A percentile compares a stretch with the other conserved stretches of the same genome.
Conservation (phyloP, 1,140 invertebrate species). For the Radopholus similis region DNA sequence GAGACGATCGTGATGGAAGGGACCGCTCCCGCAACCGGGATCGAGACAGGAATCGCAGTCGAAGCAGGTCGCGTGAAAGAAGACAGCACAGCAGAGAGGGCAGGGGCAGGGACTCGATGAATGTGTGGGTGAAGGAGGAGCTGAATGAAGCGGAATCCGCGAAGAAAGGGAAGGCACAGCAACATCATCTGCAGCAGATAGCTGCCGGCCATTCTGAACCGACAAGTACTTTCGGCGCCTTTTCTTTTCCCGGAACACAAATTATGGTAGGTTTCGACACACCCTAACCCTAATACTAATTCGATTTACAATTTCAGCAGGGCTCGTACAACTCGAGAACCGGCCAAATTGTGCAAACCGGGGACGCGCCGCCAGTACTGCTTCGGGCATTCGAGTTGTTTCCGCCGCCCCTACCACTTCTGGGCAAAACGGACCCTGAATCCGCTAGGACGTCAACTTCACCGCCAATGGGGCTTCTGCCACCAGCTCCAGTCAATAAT, state of each 20-base stretch:
- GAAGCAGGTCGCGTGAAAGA: background rate
- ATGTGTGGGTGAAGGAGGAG: constrained; percentile 1
- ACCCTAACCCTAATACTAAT: background rate
- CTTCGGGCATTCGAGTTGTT: constrained; percentile 9
- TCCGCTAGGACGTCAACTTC: background rate
- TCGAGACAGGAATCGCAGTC: background rate
- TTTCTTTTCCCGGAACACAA: constrained; percentile 11
- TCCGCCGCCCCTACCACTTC: background rate
- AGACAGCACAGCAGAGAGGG: background rate
- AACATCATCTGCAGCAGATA: background rate
- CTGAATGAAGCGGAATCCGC: background rate
- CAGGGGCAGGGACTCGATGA: background rate
- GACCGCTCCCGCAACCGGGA: constrained; percentile 2
- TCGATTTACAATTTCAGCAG: background rate
- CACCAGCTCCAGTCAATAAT: background rate
- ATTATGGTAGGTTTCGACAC: constrained; percentile 4
- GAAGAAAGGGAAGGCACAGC: background rate
- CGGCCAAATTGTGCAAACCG: background rate
- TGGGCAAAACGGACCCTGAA: background rate
- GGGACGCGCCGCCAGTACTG: background rate
- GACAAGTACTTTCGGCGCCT: constrained; percentile 7
- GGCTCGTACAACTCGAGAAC: background rate
- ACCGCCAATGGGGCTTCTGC: background rate
- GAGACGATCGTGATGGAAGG: background rate
- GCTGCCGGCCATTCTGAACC: background rate